phyloP scores from a whole-genome alignment of 2,113 vertebrate genomes.

The Protobothrops mucrosquamatus region DNA sequence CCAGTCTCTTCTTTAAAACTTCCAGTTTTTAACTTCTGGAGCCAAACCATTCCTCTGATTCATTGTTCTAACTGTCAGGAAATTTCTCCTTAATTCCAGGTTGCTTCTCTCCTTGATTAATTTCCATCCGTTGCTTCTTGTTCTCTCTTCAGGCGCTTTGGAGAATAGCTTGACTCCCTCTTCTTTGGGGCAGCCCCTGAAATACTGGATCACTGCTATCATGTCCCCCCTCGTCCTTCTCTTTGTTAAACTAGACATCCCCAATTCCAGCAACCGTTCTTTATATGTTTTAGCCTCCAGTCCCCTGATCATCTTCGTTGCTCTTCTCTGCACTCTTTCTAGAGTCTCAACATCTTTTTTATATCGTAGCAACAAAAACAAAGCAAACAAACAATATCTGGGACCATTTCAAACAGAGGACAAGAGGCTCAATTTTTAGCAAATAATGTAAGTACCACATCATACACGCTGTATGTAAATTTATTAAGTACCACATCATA shows the following conservation, averaged over 20 bases:
- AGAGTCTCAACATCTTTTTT: no score
- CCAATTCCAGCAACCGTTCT: not conserved
- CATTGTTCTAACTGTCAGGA: no score
- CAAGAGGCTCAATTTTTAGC: no score
- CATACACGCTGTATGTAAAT: no score
- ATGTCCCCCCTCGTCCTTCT: not conserved
- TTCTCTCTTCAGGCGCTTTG: no score
- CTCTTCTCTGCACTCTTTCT: no score
- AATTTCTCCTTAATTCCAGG: no score
- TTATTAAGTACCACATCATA: not conserved
- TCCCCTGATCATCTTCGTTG: fast-evolving
- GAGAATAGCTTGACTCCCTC: not conserved
- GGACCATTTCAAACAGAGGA: not conserved
- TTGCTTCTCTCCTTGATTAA: no score
- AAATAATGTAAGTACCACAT: not conserved
- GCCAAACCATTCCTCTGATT: no score
- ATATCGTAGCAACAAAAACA: not conserved
- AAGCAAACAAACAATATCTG: not conserved
- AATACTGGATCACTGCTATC: not conserved
- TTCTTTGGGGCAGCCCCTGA: not conserved
- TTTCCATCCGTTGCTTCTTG: no score
- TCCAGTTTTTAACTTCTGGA: no score
- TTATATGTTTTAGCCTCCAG: not conserved
- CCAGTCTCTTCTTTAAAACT: no score
- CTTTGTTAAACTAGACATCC: not conserved